Evolutionary conservation across 2,797 vertebrate genomes (phyloP).

Genomic region (Numenius phaeopus): DNA sequence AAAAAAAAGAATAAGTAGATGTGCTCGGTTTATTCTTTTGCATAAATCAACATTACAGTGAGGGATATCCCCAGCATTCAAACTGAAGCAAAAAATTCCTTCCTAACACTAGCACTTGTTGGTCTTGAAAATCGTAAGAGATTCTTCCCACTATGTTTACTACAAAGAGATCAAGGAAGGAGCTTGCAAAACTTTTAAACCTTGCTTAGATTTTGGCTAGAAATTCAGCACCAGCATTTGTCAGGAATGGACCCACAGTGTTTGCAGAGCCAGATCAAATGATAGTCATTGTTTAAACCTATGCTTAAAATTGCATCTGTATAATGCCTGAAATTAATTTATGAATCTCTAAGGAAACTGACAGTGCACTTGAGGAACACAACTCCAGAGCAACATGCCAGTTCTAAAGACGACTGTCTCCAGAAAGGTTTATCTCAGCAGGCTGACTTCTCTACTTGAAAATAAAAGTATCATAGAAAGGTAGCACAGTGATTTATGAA

Average conservation of each 20-base stretch:
- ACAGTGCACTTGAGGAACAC: neutral
- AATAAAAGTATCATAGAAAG: neutral
- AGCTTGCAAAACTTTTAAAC: neutral
- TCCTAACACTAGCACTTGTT: slow-evolving; percentile 29
- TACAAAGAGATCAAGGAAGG: slow-evolving; percentile 48
- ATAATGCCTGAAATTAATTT: neutral
- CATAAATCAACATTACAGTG: slow-evolving; percentile 57
- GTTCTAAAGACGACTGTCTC: neutral
- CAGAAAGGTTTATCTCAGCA: neutral
- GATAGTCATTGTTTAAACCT: neutral
- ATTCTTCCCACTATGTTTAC: slow-evolving; percentile 56
- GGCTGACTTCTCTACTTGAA: neutral
- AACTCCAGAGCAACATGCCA: neutral
- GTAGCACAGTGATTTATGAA: slow-evolving; percentile 3
- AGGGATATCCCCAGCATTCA: slow-evolving; percentile 52
- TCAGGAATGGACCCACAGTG: neutral
- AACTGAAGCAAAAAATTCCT: neutral
- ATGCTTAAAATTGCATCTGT: neutral
- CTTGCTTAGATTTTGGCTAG: neutral
- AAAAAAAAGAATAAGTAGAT: slow-evolving; percentile 53
- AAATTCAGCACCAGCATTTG: neutral
- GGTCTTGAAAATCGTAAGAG: slow-evolving; percentile 53
- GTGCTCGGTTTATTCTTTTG: neutral
- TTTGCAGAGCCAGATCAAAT: neutral
- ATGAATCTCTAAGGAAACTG: neutral